Conservation (phyloP, 2,888 invertebrate species). For the Pegoplata infirma region DNA sequence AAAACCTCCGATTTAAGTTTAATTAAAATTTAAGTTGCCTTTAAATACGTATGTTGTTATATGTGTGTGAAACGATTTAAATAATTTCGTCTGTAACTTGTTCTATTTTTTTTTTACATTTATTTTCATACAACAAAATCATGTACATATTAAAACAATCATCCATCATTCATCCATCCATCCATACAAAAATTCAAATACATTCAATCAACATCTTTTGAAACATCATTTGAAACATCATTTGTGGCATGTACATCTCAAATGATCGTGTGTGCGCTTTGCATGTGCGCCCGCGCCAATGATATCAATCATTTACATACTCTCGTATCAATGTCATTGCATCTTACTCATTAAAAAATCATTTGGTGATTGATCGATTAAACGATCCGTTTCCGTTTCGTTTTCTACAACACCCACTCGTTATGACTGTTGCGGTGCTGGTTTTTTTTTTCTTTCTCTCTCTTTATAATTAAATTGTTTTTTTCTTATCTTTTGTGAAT, state of each 20-base stretch:
- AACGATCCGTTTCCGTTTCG: neutral
- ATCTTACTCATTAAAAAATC: slow-evolving; percentile 13
- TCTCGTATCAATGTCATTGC: neutral
- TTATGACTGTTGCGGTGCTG: slow-evolving; percentile 36
- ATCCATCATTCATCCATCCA: slow-evolving; percentile 28
- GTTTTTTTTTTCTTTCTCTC: no score
- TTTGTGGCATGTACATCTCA: slow-evolving; percentile 44
- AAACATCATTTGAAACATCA: slow-evolving; percentile 43
- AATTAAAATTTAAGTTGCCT: slow-evolving; percentile 38
- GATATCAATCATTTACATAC: no score
- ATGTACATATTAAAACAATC: slow-evolving; percentile 35
- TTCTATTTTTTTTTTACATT: slow-evolving; percentile 49
- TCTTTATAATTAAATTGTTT: neutral
- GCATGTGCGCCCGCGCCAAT: slow-evolving; percentile 35
- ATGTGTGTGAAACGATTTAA: slow-evolving; percentile 48
- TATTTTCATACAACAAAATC: slow-evolving; percentile 52
- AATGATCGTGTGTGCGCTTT: slow-evolving; percentile 43
- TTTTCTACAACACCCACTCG: slow-evolving; percentile 34
- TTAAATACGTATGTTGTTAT: slow-evolving; percentile 25
- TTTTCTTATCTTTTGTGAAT: neutral
- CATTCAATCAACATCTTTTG: no score
- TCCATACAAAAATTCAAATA: neutral
- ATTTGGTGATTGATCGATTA: slow-evolving; percentile 7
- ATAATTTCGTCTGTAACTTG: slow-evolving; percentile 37
- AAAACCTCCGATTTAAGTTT: slow-evolving; percentile 15